Conservation (phyloP, 2,113 vertebrate genomes). For the Mirounga angustirostris region DNA sequence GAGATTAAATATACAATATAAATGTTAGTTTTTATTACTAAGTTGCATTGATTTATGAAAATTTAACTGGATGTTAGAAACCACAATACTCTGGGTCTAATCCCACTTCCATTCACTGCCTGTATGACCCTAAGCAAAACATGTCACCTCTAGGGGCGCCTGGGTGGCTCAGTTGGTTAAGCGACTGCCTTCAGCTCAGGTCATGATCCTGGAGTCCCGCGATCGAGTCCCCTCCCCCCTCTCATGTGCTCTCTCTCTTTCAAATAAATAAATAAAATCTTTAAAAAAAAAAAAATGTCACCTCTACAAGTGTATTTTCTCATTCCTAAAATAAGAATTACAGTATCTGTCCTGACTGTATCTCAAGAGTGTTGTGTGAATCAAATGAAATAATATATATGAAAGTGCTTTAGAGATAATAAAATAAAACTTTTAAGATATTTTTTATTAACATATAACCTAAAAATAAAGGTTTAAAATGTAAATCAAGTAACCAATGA, state of each 20-base stretch:
- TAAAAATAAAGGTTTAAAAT: constrained; percentile 42
- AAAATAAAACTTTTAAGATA: background rate
- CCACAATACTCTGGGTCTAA: background rate
- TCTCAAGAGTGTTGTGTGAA: background rate
- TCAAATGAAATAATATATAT: background rate
- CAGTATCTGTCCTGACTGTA: background rate
- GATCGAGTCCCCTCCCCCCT: too few species aligned
- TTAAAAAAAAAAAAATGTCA: background rate
- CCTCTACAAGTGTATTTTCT: background rate
- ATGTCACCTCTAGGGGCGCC: background rate
- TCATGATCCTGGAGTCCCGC: too few species aligned
- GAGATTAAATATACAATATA: constrained; percentile 36
- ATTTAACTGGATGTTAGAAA: constrained; percentile 51
- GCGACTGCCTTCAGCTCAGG: too few species aligned
- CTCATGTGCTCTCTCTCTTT: too few species aligned
- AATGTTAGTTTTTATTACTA: constrained; percentile 63
- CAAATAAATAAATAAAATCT: too few species aligned
- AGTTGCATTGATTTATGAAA: constrained; percentile 34
- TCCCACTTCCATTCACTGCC: background rate
- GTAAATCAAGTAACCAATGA: background rate
- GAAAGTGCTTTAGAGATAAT: background rate
- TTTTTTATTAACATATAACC: background rate
- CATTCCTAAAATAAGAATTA: constrained; percentile 29
- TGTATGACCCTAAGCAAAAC: background rate
- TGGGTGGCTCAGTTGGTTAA: too few species aligned